Percentiles rank a stretch among this genome's conserved stretches.
These are phyloP conservation scores for Tautogolabrus adspersus DNA, from an alignment of 2,113 vertebrate species.

Conservation along the genomic window DNA sequence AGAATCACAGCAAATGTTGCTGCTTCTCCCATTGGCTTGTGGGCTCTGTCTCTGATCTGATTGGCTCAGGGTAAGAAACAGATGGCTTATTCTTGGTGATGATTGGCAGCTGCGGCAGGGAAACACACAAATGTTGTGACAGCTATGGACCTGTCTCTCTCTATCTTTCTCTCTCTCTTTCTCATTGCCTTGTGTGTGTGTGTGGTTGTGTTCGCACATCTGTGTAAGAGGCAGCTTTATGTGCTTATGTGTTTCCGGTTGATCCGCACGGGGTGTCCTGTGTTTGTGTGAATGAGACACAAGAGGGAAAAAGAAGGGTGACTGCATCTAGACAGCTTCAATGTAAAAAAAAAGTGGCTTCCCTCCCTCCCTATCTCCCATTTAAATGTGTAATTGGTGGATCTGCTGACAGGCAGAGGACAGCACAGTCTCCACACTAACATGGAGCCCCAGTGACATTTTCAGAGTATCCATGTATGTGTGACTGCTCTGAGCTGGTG, in stretches of 20 bases:
- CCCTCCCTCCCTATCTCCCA: slow-evolving; percentile 10
- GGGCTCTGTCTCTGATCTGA: slow-evolving; percentile 32
- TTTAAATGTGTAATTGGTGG: slow-evolving; percentile 18
- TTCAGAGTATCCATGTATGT: slow-evolving; percentile 10
- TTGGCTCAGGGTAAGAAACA: slow-evolving; percentile 61
- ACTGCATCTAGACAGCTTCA: slow-evolving; percentile 35
- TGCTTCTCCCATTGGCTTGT: slow-evolving; percentile 40
- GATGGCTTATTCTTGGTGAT: slow-evolving; percentile 67
- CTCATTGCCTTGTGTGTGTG: slow-evolving; percentile 11
- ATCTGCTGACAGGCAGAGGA: slow-evolving; percentile 24
- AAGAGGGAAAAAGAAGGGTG: neutral
- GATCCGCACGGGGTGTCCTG: slow-evolving; percentile 13
- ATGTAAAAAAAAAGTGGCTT: slow-evolving; percentile 13
- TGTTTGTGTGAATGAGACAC: neutral
- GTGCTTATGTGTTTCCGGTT: slow-evolving; percentile 47
- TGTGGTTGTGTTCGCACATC: slow-evolving; percentile 37
- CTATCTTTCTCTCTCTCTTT: neutral
- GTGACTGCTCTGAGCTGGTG: slow-evolving; percentile 24
- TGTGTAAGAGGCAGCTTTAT: slow-evolving; percentile 66
- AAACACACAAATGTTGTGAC: slow-evolving; percentile 22
- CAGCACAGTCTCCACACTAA: neutral
- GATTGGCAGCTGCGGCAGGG: slow-evolving; percentile 54
- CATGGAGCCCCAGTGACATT: neutral
- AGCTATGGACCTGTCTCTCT: slow-evolving; percentile 17
- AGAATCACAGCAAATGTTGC: slow-evolving; percentile 34